Conservation (phyloP, 2,113 vertebrate genomes). For the Oncorhynchus masou region DNA sequence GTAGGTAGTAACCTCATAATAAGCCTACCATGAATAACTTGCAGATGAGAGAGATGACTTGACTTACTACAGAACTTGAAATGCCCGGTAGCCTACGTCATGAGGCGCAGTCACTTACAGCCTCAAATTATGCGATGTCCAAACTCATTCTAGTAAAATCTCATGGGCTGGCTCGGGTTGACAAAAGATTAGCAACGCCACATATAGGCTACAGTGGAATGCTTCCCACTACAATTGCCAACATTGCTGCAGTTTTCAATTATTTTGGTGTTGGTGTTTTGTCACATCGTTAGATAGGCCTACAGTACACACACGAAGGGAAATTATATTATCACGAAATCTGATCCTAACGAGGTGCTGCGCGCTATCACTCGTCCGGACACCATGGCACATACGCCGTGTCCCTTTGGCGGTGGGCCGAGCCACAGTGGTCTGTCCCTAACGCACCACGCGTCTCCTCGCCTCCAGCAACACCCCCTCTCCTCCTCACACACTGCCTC, state of each 20-base stretch:
- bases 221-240: no score
- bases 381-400: constrained; percentile 10
- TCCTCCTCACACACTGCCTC: not conserved
- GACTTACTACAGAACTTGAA: constrained; percentile 22
- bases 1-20: no score
- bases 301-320: not conserved
- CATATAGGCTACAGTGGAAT: no score
- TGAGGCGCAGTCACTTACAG: constrained; percentile 16
- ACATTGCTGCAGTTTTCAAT: no score
- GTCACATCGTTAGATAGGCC: no score
- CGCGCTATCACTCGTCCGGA: constrained; percentile 18
- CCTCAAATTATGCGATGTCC: constrained; percentile 1
- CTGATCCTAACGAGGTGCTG: constrained; percentile 42
- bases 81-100: not conserved
- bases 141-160: not conserved
- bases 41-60: constrained; percentile 39
- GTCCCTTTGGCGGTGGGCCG: constrained; percentile 36
- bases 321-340: constrained; percentile 44
- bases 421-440: constrained; percentile 23
- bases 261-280: no score
- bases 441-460: not conserved
- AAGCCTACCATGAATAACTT: constrained; percentile 31
- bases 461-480: not conserved
- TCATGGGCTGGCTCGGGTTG: not conserved
- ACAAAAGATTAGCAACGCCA: no score